A percentile compares a stretch with the other conserved stretches of the same genome.
These are phyloP conservation scores for Eupsilia transversa DNA, from an alignment of 2,888 invertebrate species.

Conservation along the genomic window DNA sequence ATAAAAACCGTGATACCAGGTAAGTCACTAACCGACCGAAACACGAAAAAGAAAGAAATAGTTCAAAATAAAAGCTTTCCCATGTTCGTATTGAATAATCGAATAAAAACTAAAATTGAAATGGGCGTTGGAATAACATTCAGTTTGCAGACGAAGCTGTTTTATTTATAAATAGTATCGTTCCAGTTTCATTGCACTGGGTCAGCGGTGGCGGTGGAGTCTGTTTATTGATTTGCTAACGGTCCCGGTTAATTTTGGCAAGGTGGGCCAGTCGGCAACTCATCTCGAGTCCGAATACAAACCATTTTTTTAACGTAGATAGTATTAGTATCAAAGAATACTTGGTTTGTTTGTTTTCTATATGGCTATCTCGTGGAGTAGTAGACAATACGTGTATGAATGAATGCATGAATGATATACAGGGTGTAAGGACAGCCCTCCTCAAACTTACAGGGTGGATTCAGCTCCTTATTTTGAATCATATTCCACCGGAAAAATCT, in stretches of 20 bases:
- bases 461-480: too few species aligned
- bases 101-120: constrained; percentile 76
- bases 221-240: constrained; percentile 88
- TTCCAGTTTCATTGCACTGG: constrained; percentile 85
- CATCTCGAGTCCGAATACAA: constrained; percentile 33
- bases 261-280: constrained; percentile 68
- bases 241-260: constrained; percentile 86
- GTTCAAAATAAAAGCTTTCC: constrained; percentile 77
- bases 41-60: too few species aligned
- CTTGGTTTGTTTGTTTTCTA: neutral
- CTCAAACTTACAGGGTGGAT: too few species aligned
- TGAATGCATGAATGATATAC: too few species aligned
- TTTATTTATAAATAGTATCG: constrained; percentile 85
- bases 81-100: constrained; percentile 72
- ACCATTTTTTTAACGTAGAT: constrained; percentile 40
- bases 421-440: too few species aligned
- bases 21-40: too few species aligned
- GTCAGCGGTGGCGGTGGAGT: constrained; percentile 82
- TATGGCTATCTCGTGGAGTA: neutral
- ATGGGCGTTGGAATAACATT: constrained; percentile 82
- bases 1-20: too few species aligned
- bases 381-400: too few species aligned
- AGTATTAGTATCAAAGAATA: neutral
- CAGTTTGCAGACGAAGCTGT: constrained; percentile 77
- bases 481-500: too few species aligned